Percentiles rank a stretch among this genome's conserved stretches.
Conservation (phyloP, 2,797 vertebrate genomes). For the Tenualosa ilisha region DNA sequence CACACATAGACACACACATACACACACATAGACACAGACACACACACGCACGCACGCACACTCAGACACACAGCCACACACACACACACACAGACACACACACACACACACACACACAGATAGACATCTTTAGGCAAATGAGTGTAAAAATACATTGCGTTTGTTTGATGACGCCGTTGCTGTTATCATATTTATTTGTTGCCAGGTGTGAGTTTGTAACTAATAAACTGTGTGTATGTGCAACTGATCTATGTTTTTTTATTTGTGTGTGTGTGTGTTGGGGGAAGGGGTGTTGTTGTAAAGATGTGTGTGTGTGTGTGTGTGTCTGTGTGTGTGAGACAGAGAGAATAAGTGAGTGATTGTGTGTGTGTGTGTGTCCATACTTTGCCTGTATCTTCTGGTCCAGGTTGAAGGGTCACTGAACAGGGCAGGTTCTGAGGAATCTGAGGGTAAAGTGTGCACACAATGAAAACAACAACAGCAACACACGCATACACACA, state of each 20-base stretch:
- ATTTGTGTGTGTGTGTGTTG: not conserved
- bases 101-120: not conserved
- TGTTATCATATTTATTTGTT: not conserved
- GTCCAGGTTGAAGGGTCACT: slow-evolving; percentile 83
- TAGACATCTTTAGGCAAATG: too few relatives aligned
- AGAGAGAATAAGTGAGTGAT: too few relatives aligned
- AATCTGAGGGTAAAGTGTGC: slow-evolving; percentile 66
- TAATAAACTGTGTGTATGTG: not conserved
- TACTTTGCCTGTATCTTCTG: slow-evolving; percentile 84
- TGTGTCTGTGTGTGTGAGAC: slow-evolving; percentile 1
- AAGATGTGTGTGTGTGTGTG: not conserved
- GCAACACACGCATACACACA: too few relatives aligned
- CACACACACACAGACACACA: not conserved
- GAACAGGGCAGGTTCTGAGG: slow-evolving; percentile 86
- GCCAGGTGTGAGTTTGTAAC: too few relatives aligned
- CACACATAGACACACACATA: slow-evolving; percentile 16
- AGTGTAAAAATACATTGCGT: not conserved
- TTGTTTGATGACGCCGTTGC: not conserved
- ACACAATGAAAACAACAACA: not conserved
- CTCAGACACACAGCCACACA: not conserved
- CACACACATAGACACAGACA: not conserved
- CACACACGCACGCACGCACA: not conserved
- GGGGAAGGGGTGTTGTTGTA: not conserved
- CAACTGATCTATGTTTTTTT: not conserved
- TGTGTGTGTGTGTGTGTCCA: slow-evolving; percentile 27